Base-by-base conservation (phyloP, 2,113 vertebrate species). In the Opisthocomus hoazin region DNA sequence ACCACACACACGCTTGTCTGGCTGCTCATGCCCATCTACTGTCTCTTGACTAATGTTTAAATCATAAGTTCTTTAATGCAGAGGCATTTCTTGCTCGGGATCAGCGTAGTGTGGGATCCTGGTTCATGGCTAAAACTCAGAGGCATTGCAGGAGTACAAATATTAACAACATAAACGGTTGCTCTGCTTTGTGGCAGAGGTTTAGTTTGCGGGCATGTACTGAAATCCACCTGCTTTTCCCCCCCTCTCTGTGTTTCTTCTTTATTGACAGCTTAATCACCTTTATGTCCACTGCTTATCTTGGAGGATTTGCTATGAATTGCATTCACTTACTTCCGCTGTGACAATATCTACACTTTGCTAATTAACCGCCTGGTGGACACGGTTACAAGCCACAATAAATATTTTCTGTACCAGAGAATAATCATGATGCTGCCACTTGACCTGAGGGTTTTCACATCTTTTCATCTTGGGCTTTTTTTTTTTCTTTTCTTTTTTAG, bases 261-360 rank as follows among this genome's bases (percentile, higher is more conserved):
- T 68, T 91, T 89, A 95, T 95, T 93, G 93, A 89, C 94, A 96
- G 82, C 89, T 89, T 94, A 96, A 94, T 96, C 82, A 97, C 89
- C 92, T 94, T 48, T 84, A 60, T 78, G 61, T 48, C 92, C 91
- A 75, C 78, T 95, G 45, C 94, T 78, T 85, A 94, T 95, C 87
- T 88, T 71, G 81, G 70, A 93, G 91, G 83, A 93, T 96, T 93
- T 93, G 54, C 89, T 73, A 50, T 66, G 75, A 95, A 96, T 88
- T 91, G 71, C 43, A 43, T 73, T 92, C 89, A 9, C 63, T 73
- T 65, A 48, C 63, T 51, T 88, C 74, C 66, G 22, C 85, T 50
- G 37, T 96, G 87, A 91, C 95, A 89, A 56, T 84, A 78, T 20
- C 63, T 94, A 16, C 10, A 24, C 15, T 76, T 34, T 85, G 94